Conservation (phyloP, 2,888 invertebrate genomes). For the Dynastes tityus region DNA sequence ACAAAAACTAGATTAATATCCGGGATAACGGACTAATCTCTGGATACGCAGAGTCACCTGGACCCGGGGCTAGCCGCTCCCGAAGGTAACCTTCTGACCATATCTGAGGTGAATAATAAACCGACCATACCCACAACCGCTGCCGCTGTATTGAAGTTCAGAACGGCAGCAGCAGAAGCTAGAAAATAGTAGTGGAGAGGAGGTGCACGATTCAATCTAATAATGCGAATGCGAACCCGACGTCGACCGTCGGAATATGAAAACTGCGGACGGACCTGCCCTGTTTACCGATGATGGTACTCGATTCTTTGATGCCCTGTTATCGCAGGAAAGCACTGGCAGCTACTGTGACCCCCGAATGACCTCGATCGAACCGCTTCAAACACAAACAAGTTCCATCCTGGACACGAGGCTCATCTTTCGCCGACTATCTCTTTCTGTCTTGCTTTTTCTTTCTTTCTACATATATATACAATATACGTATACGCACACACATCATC, state of each 20-base stretch:
- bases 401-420: conserved; percentile 48
- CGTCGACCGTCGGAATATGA: conserved; percentile 50
- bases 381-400: conserved; percentile 50
- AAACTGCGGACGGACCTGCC: conserved; percentile 51
- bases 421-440: conserved; percentile 32
- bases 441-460: conserved; percentile 34
- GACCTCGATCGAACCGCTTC: conserved; percentile 48
- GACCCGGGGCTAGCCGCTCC: conserved; percentile 46
- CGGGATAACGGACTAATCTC: conserved; percentile 52
- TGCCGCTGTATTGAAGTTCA: conserved; percentile 6
- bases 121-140: background rate
- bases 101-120: conserved; percentile 52
- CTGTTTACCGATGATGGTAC: conserved; percentile 50
- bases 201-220: conserved; percentile 47
- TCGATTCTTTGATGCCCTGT: conserved; percentile 50
- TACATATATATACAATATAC: conserved; percentile 7
- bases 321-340: conserved; percentile 48
- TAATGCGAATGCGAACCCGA: conserved; percentile 47
- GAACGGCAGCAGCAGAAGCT: conserved; percentile 22
- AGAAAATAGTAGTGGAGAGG: conserved; percentile 13
- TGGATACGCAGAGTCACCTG: conserved; percentile 49
- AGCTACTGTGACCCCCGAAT: conserved; percentile 49
- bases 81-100: conserved; percentile 50
- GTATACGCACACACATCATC: conserved; percentile 28
- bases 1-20: conserved; percentile 66